Evolutionary conservation across 1,140 invertebrate species (phyloP), one percentile per base, ranked within the genome.

Genomic region (Thalassaphorura encarpata): DNA sequence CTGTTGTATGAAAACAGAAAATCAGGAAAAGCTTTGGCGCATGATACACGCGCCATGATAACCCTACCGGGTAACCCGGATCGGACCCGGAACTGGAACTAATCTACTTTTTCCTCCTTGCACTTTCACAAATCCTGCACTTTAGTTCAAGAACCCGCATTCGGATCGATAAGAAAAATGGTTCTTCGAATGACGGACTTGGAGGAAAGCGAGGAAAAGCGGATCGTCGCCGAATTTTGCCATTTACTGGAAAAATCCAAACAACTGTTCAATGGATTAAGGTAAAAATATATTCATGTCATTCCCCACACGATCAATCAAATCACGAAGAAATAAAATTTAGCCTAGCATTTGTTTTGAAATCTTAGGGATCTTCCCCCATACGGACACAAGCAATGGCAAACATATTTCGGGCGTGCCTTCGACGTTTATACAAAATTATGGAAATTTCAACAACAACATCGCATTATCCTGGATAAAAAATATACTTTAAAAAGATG

Each of bases 401-500:
- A 97, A 75, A 85, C 87, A 6, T 96, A 97, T 74, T 98, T 97
- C 77, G 90, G 89, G 8, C 79, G 90, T 56, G 96, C 93, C 47
- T 97, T 98, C 75, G 93, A 98, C 78, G 89, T 97, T 50, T 98
- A 97, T 75, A 96, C 93, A 28, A 95, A 94, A 75, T 77, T 98
- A 42, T 98, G 94, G 94, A 97, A 96, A 72, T 98, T 93, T 73
- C 94, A 98, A 72, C 93, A 97, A 71, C 89, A 96, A 72, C 90
- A 97, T 75, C 82, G 93, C 62, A 76, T 78, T 74, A 79, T 94
- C 61, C 75, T 97, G 52, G 93, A 97, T 73, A 82, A 80, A 60
- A 95, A 95, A 74, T 97, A 97, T 75, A 89, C 89, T 19, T 74
- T 98, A 60, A 97, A 97, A 68, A 75, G 94, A 62, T 98, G 93